Percentiles rank a stretch among this genome's conserved stretches.
Conservation (phyloP, 2,888 invertebrate species). For the Ennomos quercinarius region DNA sequence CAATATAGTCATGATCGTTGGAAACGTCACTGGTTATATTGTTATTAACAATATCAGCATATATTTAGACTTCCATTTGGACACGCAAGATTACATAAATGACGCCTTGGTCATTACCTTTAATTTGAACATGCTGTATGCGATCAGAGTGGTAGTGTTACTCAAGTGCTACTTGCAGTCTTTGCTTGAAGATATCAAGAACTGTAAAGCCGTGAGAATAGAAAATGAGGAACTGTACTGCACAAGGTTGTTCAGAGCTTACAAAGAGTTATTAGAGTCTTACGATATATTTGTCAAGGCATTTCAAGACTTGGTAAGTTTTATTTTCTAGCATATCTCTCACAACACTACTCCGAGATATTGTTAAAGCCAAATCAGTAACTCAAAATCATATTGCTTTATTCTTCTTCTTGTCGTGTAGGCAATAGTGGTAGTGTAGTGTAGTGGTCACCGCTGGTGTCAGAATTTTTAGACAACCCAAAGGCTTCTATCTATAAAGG, state of each 20-base stretch:
- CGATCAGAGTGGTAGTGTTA: slow-evolving; percentile 15
- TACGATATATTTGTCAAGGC: slow-evolving; percentile 22
- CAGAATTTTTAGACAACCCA: too few relatives aligned
- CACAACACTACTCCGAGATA: too few relatives aligned
- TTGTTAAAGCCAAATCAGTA: too few relatives aligned
- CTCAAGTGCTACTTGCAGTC: neutral
- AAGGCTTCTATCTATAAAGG: too few relatives aligned
- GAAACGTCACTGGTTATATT: neutral
- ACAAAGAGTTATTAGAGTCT: slow-evolving; percentile 23
- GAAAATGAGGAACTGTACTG: slow-evolving; percentile 5
- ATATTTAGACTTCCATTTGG: neutral
- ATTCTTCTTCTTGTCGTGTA: too few relatives aligned
- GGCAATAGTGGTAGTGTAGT: too few relatives aligned
- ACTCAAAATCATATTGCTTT: too few relatives aligned
- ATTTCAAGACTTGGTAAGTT: slow-evolving; percentile 29
- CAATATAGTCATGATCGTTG: neutral
- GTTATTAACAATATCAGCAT: neutral
- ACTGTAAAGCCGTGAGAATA: neutral
- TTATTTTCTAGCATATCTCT: neutral
- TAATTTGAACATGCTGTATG: slow-evolving; percentile 15
- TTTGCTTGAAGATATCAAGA: neutral
- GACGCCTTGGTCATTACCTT: slow-evolving; percentile 7
- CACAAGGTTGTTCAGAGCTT: slow-evolving; percentile 13
- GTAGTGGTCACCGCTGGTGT: too few relatives aligned
- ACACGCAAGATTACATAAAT: neutral